Conservation (phyloP, 2,797 vertebrate genomes). For the Apodemus agrarius region DNA sequence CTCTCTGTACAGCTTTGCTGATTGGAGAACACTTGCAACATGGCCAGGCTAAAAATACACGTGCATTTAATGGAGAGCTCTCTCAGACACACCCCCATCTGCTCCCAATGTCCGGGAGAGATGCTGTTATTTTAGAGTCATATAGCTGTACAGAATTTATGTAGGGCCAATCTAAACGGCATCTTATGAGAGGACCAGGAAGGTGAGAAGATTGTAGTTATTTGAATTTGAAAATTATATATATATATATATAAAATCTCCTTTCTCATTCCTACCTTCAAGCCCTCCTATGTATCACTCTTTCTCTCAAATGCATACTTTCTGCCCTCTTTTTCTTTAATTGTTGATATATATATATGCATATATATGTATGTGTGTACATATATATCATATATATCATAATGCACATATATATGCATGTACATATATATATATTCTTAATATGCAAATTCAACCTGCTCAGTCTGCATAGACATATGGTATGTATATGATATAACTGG, state of each 20-base stretch:
- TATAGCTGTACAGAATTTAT: not conserved
- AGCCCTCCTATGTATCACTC: not conserved
- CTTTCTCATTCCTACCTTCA: not conserved
- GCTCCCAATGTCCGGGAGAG: not conserved
- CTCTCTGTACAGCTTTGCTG: constrained; percentile 7
- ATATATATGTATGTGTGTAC: not conserved
- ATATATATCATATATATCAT: not conserved
- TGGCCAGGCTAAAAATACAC: constrained; percentile 9
- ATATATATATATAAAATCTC: not conserved
- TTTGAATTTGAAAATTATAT: not conserved
- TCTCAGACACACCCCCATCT: not conserved
- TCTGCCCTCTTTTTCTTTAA: not conserved
- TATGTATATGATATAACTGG: not conserved
- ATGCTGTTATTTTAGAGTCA: not conserved
- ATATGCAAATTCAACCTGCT: not conserved
- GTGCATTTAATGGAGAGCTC: not conserved
- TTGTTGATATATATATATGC: not conserved
- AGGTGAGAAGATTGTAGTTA: not conserved
- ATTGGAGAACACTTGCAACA: not conserved
- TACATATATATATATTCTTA: no score
- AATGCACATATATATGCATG: not conserved
- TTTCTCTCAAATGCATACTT: not conserved
- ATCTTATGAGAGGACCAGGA: not conserved
- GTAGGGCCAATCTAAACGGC: not conserved
- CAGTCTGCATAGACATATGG: not conserved